Conservation (phyloP, 2,797 vertebrate genomes). For the Taeniopygia guttata region DNA sequence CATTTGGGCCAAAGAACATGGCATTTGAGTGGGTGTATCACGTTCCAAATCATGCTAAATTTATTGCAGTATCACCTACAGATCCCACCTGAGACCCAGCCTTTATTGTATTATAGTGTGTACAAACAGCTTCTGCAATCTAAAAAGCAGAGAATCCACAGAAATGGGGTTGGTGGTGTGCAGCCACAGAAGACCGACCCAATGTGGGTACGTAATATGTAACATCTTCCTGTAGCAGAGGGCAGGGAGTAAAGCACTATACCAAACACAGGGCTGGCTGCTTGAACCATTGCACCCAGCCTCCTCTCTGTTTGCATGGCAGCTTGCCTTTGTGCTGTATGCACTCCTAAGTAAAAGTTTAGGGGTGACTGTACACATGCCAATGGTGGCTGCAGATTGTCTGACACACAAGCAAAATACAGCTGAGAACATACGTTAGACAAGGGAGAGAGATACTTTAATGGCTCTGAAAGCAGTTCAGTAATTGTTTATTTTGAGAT, state of each 20-base stretch:
- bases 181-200: too few relatives aligned
- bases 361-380: background rate
- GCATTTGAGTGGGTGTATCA: background rate
- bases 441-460: background rate
- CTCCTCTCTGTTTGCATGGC: background rate
- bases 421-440: background rate
- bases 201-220: fast-evolving
- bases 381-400: background rate
- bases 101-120: background rate
- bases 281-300: background rate
- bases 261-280: background rate
- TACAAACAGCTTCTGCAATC: background rate
- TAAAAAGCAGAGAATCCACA: background rate
- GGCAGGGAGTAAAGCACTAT: background rate
- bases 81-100: background rate
- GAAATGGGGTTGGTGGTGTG: background rate
- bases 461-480: background rate
- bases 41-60: background rate
- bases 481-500: background rate
- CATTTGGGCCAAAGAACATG: background rate
- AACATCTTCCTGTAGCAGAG: background rate
- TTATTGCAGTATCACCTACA: background rate
- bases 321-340: background rate
- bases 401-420: background rate
- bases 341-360: background rate